phyloP scores from a whole-genome alignment of 2,888 invertebrate species.

The Calameuta pallipes region DNA sequence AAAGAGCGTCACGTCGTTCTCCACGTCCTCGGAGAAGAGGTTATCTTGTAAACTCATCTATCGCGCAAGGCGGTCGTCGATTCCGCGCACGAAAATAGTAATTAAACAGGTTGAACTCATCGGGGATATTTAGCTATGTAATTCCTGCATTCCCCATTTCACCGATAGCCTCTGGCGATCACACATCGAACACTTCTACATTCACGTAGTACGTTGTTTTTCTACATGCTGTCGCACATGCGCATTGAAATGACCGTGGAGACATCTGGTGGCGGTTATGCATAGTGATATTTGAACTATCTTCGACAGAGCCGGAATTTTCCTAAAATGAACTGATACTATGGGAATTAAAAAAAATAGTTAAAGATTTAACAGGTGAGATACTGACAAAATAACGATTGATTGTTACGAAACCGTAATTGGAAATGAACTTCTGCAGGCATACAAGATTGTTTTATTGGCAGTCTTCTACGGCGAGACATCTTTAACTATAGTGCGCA shows the following conservation, averaged over 20 bases:
- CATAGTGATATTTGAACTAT: neutral
- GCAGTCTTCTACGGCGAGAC: neutral
- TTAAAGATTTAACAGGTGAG: neutral
- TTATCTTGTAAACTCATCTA: conserved; percentile 61
- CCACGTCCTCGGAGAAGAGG: conserved; percentile 59
- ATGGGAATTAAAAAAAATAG: neutral
- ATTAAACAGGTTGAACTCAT: conserved; percentile 1
- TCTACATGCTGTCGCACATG: neutral
- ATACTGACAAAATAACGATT: neutral
- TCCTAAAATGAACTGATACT: neutral
- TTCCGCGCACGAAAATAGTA: neutral
- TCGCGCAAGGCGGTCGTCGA: conserved; percentile 13
- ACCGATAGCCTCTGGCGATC: neutral
- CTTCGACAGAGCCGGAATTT: neutral
- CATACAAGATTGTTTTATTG: neutral
- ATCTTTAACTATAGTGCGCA: conserved; percentile 3
- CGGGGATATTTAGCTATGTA: conserved; percentile 6
- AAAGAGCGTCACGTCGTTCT: conserved; percentile 57
- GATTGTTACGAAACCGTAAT: neutral
- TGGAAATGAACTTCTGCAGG: neutral
- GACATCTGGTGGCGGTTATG: neutral
- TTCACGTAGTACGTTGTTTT: neutral
- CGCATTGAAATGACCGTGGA: neutral
- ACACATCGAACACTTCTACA: neutral
- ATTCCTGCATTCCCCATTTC: conserved; percentile 7